These are phyloP conservation scores for Sinocyclocheilus maitianheensis DNA, from an alignment of 2,113 vertebrate species.

Conservation along the genomic window DNA sequence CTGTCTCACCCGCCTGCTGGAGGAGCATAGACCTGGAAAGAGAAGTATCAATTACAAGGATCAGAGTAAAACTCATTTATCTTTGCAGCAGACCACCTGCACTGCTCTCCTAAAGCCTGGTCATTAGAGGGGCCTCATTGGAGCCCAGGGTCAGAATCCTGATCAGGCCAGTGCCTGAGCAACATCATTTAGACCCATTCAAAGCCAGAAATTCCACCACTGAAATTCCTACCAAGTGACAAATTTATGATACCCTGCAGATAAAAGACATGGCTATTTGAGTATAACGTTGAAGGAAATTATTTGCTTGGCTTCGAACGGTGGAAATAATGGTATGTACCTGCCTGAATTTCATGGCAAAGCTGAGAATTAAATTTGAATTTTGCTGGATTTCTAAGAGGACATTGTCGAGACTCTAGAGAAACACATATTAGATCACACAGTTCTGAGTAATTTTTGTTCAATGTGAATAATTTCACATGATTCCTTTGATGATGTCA, in stretches of 20 bases:
- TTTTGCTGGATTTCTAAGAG: conserved; percentile 24
- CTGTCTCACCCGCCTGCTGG: conserved; percentile 3
- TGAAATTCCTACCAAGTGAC: conserved; percentile 24
- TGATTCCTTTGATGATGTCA: neutral
- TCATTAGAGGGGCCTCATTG: conserved; percentile 49
- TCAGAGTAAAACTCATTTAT: conserved; percentile 44
- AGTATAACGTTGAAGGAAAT: neutral
- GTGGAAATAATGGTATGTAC: neutral
- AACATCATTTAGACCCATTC: conserved; percentile 51
- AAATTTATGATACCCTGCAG: conserved; percentile 52
- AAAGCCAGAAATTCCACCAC: conserved; percentile 29
- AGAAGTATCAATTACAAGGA: conserved; percentile 42
- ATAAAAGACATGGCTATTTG: conserved; percentile 14
- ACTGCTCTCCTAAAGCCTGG: conserved; percentile 39
- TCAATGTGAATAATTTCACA: neutral
- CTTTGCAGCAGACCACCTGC: conserved; percentile 9
- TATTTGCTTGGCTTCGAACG: neutral
- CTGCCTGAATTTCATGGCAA: conserved; percentile 48
- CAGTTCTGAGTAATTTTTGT: conserved; percentile 1
- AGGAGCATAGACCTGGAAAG: conserved; percentile 37
- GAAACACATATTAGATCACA: conserved; percentile 18
- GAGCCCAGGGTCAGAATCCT: conserved; percentile 41
- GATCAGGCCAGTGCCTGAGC: conserved; percentile 42
- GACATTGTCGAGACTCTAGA: neutral
- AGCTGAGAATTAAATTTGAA: conserved; percentile 46